Evolutionary conservation across 2,888 invertebrate species (phyloP).

Genomic region (Geotrupes spiniger): DNA sequence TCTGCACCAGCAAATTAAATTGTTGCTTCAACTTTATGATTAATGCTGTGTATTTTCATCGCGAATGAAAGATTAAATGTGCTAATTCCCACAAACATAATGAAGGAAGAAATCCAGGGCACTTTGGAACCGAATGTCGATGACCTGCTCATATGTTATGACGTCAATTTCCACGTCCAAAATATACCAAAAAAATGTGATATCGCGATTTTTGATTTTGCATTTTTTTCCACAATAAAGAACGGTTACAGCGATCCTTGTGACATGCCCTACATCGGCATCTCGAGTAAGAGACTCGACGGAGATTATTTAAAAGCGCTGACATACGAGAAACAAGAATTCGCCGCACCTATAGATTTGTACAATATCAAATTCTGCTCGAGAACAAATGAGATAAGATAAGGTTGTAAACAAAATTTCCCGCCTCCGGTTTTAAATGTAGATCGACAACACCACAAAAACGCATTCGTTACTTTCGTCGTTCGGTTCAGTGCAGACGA

Average conservation of each 20-base stretch:
- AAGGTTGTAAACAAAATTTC: conserved; percentile 8
- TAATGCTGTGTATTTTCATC: too few species aligned
- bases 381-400: conserved; percentile 4
- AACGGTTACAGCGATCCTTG: not conserved
- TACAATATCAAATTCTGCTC: conserved; percentile 2
- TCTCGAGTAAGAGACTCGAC: too few species aligned
- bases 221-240: not conserved
- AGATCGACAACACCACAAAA: not conserved
- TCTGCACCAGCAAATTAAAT: too few species aligned
- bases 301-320: conserved; percentile 11
- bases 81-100: conserved; percentile 3
- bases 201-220: not conserved
- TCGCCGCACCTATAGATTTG: conserved; percentile 29
- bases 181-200: not conserved
- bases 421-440: conserved; percentile 7
- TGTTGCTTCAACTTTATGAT: too few species aligned
- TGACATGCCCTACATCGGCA: too few species aligned
- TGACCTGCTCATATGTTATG: conserved; percentile 24
- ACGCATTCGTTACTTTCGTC: not conserved
- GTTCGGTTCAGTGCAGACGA: too few species aligned
- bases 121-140: conserved; percentile 25
- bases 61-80: too few species aligned
- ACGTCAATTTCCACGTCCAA: conserved; percentile 9
- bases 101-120: conserved; percentile 26
- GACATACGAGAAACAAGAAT: conserved; percentile 29